phyloP scores from a whole-genome alignment of 2,888 invertebrate species.

The Hermodice carunculata region DNA sequence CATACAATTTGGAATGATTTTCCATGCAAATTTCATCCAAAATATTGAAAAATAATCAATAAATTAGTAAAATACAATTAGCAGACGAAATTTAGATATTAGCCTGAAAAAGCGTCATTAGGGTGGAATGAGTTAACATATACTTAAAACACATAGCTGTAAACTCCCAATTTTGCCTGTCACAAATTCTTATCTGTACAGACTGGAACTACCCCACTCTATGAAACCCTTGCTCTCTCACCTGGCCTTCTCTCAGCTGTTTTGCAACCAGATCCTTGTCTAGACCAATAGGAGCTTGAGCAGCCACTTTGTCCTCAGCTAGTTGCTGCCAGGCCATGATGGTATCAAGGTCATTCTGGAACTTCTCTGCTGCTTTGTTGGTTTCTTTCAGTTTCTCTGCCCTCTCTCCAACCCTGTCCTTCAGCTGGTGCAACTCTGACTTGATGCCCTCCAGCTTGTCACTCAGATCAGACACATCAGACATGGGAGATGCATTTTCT shows the following conservation, averaged over 20 bases:
- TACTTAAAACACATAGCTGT: too few species aligned
- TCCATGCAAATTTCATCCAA: too few species aligned
- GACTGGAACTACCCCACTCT: too few species aligned
- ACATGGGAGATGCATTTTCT: slow-evolving; percentile 35
- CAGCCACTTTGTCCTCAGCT: slow-evolving; percentile 86
- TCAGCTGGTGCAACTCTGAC: slow-evolving; percentile 91
- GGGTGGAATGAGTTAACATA: too few species aligned
- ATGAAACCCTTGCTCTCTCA: slow-evolving; percentile 27
- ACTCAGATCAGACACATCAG: slow-evolving; percentile 74
- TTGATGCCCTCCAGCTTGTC: slow-evolving; percentile 90
- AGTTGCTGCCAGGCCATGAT: slow-evolving; percentile 81
- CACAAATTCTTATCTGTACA: too few species aligned
- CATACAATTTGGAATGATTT: too few species aligned
- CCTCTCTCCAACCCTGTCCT: slow-evolving; percentile 86
- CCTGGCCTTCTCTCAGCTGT: slow-evolving; percentile 88
- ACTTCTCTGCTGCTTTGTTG: slow-evolving; percentile 80
- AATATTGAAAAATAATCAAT: too few species aligned
- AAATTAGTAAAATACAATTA: too few species aligned
- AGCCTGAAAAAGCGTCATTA: too few species aligned
- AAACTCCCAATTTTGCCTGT: too few species aligned
- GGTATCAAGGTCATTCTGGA: slow-evolving; percentile 83
- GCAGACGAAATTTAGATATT: too few species aligned
- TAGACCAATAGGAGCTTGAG: slow-evolving; percentile 81
- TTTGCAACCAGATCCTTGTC: slow-evolving; percentile 83
- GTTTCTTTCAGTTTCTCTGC: slow-evolving; percentile 68